Percentiles rank a stretch among this genome's conserved stretches.
These are phyloP conservation scores for Drusus annulatus DNA, from an alignment of 1,140 invertebrate species.

Conservation along the genomic window DNA sequence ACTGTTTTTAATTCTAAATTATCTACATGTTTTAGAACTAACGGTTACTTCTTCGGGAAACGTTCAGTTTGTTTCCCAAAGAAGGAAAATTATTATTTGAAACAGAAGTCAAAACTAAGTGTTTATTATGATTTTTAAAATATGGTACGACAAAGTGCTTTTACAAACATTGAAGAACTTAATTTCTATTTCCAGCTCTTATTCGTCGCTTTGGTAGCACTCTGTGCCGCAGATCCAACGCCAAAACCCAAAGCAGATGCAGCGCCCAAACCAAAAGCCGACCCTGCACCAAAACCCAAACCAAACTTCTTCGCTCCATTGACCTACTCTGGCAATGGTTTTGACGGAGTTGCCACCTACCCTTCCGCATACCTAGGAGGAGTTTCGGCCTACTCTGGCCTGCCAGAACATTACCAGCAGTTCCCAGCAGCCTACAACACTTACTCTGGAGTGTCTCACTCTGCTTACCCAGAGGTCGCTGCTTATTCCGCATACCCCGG, in stretches of 20 bases:
- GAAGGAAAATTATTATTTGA: too few relatives aligned
- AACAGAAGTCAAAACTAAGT: too few relatives aligned
- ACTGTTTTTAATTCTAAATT: too few relatives aligned
- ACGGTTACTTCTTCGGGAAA: too few relatives aligned
- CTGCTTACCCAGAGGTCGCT: neutral
- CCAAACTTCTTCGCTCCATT: slow-evolving; percentile 70
- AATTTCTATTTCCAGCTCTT: slow-evolving; percentile 60
- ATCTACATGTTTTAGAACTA: too few relatives aligned
- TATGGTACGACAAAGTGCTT: too few relatives aligned
- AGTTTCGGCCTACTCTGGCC: slow-evolving; percentile 61
- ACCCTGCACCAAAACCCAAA: slow-evolving; percentile 59
- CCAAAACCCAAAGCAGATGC: slow-evolving; percentile 26
- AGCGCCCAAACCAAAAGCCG: too few relatives aligned
- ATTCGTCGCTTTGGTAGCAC: slow-evolving; percentile 69
- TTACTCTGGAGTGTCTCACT: slow-evolving; percentile 45
- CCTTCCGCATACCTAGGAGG: slow-evolving; percentile 60
- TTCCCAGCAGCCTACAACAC: neutral
- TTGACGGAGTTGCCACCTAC: too few relatives aligned
- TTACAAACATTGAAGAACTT: too few relatives aligned
- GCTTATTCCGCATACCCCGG: neutral
- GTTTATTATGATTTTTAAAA: too few relatives aligned
- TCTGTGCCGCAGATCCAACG: slow-evolving; percentile 70
- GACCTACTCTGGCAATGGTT: slow-evolving; percentile 63
- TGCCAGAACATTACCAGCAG: slow-evolving; percentile 27
- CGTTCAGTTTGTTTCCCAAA: too few relatives aligned